Base-by-base conservation (phyloP, 2,888 invertebrate species). In the Cheilosia soror region DNA sequence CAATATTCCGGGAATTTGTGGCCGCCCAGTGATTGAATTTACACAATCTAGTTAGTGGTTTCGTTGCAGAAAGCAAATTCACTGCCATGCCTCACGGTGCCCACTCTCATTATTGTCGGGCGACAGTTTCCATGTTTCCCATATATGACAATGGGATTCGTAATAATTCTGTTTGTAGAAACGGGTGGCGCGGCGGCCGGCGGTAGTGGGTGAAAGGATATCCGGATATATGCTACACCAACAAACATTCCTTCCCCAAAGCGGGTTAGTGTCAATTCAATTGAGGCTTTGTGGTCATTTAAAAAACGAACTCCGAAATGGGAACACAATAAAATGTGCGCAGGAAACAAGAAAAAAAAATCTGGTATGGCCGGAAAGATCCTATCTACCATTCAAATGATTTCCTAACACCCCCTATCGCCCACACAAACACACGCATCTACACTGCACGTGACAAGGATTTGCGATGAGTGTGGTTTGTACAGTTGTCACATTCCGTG, bases 21-120 rank as follows among this genome's bases (percentile, higher is more conserved):
- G 86, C 76, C 69, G 42, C 49, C 73, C 75, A 69, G 66, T 86
- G 86, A 86, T 86, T 86, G 86, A 86, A 86, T 86, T 86, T 86
- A 86, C 86, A 86, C 86, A 86, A 86, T 86, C 86, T 77, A 82
- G 86, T 86, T 86, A 86, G 86, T 69, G 82, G 86, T 78, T 82
- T 66, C 81, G 62, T 77, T 86, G 82, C 62, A 76, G 68, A 66
- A 72, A 81, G 62, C 76, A 80, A 76, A 81, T 77, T 77, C 80
- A 63, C 68, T 78, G 42, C 68, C 69, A 66, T 62, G 44, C 37
- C 58, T 15, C 53, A 40, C 37, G 68, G 37, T 1, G 31, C 44
- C 77, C 72, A 60, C 44, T 57, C 72, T 72, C 71, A 66, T 85
- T 76, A 76, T 62, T 68, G 44, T 53, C 49, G 20, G 60, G 58